A percentile compares a stretch with the other conserved stretches of the same genome.
Conservation (phyloP, 2,888 invertebrate species). For the Diarsia brunnea region DNA sequence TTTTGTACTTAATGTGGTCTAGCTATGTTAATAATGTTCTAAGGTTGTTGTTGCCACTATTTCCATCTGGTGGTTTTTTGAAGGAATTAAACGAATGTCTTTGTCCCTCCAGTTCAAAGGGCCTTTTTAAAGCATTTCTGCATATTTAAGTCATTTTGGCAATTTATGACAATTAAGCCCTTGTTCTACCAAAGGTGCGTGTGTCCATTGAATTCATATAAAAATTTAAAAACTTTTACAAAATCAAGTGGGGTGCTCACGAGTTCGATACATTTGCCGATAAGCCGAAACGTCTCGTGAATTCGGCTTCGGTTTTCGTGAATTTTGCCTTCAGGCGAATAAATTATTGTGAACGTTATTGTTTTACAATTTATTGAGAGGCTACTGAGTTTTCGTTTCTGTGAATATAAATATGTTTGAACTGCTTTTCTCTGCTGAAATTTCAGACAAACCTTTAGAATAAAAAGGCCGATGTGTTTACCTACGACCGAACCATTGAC, state of each 20-base stretch:
- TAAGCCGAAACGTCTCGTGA: slow-evolving; percentile 62
- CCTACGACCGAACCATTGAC: not conserved
- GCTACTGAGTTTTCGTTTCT: slow-evolving; percentile 14
- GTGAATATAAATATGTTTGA: slow-evolving; percentile 11
- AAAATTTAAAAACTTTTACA: slow-evolving; percentile 29
- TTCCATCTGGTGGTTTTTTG: too few species aligned
- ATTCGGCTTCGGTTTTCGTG: slow-evolving; percentile 60
- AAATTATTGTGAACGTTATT: slow-evolving; percentile 63
- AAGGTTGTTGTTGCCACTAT: too few species aligned
- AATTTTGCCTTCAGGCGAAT: slow-evolving; percentile 62
- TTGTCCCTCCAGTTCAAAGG: too few species aligned
- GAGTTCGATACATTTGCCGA: slow-evolving; percentile 58
- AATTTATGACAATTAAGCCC: too few species aligned
- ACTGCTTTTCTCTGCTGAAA: not conserved
- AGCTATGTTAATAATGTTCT: too few species aligned
- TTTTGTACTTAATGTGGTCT: too few species aligned
- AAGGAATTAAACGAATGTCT: too few species aligned
- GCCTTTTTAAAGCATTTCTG: too few species aligned
- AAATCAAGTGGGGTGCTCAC: slow-evolving; percentile 44
- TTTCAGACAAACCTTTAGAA: not conserved
- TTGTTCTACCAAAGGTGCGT: too few species aligned
- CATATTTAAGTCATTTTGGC: too few species aligned
- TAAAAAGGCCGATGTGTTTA: not conserved
- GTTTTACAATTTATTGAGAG: slow-evolving; percentile 58
- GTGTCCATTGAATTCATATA: slow-evolving; percentile 66